phyloP scores from a whole-genome alignment of 2,797 vertebrate genomes.

The Myotis vivesi region DNA sequence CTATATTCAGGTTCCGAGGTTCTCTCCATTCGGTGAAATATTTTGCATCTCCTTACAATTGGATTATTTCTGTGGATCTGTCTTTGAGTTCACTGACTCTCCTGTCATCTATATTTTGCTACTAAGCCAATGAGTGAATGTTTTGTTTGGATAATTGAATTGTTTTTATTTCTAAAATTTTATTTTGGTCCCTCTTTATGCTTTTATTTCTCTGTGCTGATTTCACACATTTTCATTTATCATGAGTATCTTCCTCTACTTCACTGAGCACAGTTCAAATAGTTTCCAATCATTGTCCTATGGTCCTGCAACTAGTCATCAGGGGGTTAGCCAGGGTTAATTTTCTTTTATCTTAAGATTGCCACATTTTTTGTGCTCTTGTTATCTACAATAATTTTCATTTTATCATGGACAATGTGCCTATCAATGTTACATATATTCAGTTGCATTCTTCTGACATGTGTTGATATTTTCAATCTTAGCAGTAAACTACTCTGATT shows the following conservation, averaged over 20 bases:
- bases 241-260: background rate
- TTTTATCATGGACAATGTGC: background rate
- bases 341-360: background rate
- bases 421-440: background rate
- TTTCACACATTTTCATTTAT: background rate
- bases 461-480: background rate
- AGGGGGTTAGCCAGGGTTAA: background rate
- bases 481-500: background rate
- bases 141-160: background rate
- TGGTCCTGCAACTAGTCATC: background rate
- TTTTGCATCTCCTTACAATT: background rate
- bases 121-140: background rate
- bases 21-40: background rate
- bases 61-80: background rate
- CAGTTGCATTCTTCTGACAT: background rate
- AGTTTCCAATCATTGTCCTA: background rate
- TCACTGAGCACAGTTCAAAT: background rate
- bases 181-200: background rate
- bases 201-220: background rate
- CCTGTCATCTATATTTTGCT: background rate
- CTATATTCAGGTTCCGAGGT: too few species aligned
- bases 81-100: background rate
- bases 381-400: background rate
- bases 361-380: background rate
- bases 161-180: conserved; percentile 4